These are phyloP conservation scores for Stramonita haemastoma DNA, from an alignment of 2,888 invertebrate genomes.

Conservation along the genomic window DNA sequence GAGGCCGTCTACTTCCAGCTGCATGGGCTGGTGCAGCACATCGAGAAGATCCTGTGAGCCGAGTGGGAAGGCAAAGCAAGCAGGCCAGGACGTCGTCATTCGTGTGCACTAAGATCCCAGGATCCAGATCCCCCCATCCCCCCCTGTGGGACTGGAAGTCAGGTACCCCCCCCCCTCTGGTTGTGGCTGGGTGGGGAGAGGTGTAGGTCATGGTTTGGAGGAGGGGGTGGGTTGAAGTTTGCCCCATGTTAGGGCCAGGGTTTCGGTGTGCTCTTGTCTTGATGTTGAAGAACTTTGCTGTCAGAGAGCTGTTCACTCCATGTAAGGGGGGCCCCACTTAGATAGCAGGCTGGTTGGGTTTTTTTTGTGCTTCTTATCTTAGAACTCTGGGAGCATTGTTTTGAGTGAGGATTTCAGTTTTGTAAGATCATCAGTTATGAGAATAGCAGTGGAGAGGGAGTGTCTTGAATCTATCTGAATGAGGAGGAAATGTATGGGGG, in stretches of 20 bases:
- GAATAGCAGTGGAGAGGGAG: neutral
- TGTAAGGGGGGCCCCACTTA: neutral
- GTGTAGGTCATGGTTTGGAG: neutral
- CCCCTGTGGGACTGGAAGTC: neutral
- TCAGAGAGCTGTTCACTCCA: neutral
- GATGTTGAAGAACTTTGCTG: neutral
- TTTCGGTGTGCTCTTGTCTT: neutral
- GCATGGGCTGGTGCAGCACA: slow-evolving; percentile 68
- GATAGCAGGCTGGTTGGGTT: neutral
- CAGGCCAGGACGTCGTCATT: neutral
- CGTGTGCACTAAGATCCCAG: neutral
- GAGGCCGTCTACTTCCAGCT: slow-evolving; percentile 73
- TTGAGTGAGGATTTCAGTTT: too few relatives aligned
- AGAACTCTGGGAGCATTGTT: neutral
- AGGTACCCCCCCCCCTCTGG: neutral
- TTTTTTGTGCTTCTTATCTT: neutral
- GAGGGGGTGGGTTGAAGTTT: neutral
- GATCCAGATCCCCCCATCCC: neutral
- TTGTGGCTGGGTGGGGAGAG: neutral
- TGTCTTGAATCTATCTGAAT: neutral
- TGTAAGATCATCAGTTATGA: neutral
- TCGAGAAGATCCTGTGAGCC: slow-evolving; percentile 62
- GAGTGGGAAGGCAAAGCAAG: neutral
- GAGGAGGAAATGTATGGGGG: too few relatives aligned
- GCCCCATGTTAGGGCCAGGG: neutral